Evolutionary conservation across 2,797 vertebrate genomes (phyloP), one percentile per base, ranked within the genome.

Genomic region (Coregonus ussuriensis): DNA sequence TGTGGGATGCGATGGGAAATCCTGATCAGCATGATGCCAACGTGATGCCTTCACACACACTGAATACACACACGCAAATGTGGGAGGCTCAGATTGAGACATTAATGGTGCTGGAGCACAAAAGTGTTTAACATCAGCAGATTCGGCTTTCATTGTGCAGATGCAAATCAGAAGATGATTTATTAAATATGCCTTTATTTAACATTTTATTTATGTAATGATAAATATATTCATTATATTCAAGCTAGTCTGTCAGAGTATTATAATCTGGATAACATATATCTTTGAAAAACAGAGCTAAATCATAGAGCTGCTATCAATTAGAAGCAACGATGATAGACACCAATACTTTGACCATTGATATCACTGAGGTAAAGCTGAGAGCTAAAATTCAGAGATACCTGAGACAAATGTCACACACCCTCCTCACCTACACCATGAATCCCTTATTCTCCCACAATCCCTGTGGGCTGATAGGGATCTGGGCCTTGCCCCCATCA

Each of bases 401-500:
- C 54, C 54, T 56, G 54, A 59, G 56, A 21, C 56, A n/a, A 59
- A 18, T 5, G 18, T 7, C 56, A 59, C 52, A 53, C 16, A 59
- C 16, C 1, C 16, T 18, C 16, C 16, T 18, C 18, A 18, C 16
- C 4, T 21, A 18, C n/a, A 6, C 18, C n/a, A 18, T 2, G n/a
- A 6, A 59, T 18, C 5, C 62, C 25, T 14, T 31, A 76, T 52
- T 77, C 74, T 75, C 72, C 77, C 72, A 52, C 56, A 70, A 51
- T 54, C 6, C 56, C 75, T 70, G 35, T 21, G 47, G 25, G 25
- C 56, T 82, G 78, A 83, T 78, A 83, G 68, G 77, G 74, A 82
- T 85, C 71, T 54, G 78, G 74, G 72, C 41, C 66, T 52, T n/a
- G n/a, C 66, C 51, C n/a, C 54, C 73, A 84, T 80, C 77, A 76